Evolutionary conservation across 2,797 vertebrate genomes (phyloP).

Genomic region (Tenualosa thibaudeaui): DNA sequence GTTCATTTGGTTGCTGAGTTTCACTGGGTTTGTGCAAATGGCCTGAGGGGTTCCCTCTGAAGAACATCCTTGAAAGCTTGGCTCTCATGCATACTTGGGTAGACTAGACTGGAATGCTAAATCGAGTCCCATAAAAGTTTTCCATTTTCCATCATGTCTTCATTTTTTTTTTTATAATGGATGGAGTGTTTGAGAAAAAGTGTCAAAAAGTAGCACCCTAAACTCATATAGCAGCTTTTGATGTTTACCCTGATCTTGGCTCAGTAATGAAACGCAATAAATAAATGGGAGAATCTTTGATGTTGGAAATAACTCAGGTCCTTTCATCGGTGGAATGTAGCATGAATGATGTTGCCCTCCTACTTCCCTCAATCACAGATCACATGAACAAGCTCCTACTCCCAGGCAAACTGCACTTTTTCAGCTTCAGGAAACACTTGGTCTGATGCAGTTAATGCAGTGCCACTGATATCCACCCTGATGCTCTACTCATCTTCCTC

Average conservation of each 20-base stretch:
- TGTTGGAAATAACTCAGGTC: slow-evolving; percentile 44
- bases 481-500: no score
- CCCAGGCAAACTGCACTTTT: neutral
- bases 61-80: neutral
- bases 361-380: neutral
- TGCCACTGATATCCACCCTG: neutral
- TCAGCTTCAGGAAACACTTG: neutral
- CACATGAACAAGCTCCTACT: neutral
- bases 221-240: neutral
- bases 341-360: slow-evolving; percentile 16
- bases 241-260: neutral
- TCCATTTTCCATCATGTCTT: neutral
- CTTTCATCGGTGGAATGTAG: slow-evolving; percentile 48
- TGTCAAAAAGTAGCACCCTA: neutral
- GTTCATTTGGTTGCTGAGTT: neutral
- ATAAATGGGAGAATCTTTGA: slow-evolving; percentile 44
- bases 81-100: neutral
- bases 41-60: neutral
- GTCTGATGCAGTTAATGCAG: neutral
- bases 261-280: neutral
- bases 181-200: neutral
- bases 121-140: neutral
- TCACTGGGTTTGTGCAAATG: neutral
- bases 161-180: neutral
- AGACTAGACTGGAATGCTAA: neutral